These are phyloP conservation scores for Cydia splendana DNA, from an alignment of 1,140 invertebrate genomes.

Conservation along the genomic window DNA sequence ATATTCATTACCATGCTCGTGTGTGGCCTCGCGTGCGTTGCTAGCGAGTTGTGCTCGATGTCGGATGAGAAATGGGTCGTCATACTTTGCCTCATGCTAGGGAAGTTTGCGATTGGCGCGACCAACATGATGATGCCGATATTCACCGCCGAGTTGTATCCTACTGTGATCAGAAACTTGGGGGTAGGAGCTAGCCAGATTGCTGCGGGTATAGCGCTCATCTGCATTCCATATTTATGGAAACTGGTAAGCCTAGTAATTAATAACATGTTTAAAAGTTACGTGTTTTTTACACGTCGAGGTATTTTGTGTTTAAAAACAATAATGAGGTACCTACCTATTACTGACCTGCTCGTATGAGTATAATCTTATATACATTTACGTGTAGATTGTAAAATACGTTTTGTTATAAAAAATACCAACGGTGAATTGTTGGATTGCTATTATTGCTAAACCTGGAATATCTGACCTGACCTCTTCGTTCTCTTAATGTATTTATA, in stretches of 20 bases:
- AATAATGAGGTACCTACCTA: too few species aligned
- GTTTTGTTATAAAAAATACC: too few species aligned
- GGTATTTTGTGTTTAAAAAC: too few species aligned
- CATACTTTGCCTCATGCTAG: slow-evolving; percentile 83
- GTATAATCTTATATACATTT: too few species aligned
- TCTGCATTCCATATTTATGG: slow-evolving; percentile 87
- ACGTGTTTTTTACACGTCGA: too few species aligned
- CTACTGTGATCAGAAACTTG: slow-evolving; percentile 86
- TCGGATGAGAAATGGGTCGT: slow-evolving; percentile 80
- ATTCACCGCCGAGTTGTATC: slow-evolving; percentile 87
- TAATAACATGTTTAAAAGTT: slow-evolving; percentile 14
- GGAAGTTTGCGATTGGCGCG: slow-evolving; percentile 85
- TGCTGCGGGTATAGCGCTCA: slow-evolving; percentile 84
- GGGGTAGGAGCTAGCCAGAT: slow-evolving; percentile 87
- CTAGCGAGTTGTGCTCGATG: slow-evolving; percentile 79
- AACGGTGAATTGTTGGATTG: too few species aligned
- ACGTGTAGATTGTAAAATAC: too few species aligned
- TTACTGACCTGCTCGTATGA: too few species aligned
- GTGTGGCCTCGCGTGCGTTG: slow-evolving; percentile 83
- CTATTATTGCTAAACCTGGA: too few species aligned
- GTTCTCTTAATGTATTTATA: too few species aligned
- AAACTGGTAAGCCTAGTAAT: slow-evolving; percentile 81
- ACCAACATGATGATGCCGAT: slow-evolving; percentile 87
- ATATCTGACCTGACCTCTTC: too few species aligned
- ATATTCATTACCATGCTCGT: slow-evolving; percentile 83